These are phyloP conservation scores for Echinops telfairi DNA, from an alignment of 2,113 vertebrate genomes.

Conservation along the genomic window DNA sequence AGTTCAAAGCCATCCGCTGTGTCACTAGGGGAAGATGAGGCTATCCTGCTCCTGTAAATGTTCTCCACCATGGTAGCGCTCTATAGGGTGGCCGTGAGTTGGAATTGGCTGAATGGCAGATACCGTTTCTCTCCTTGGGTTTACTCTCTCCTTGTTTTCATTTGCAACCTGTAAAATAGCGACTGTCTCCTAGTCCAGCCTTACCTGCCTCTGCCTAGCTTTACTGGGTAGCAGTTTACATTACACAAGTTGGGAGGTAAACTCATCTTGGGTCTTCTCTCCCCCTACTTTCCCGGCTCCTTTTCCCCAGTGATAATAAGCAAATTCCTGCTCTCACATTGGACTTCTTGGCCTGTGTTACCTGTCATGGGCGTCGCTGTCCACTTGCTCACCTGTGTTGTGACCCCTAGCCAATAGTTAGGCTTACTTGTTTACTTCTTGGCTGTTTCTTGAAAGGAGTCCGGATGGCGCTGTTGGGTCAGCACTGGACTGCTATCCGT, in stretches of 20 bases:
- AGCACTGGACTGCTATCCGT: too few relatives aligned
- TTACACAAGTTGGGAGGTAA: background rate
- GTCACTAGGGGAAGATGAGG: too few relatives aligned
- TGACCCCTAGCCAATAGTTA: background rate
- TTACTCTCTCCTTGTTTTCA: background rate
- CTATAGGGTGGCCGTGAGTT: too few relatives aligned
- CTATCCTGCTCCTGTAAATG: too few relatives aligned
- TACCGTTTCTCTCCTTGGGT: background rate
- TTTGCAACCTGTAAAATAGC: background rate
- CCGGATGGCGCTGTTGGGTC: too few relatives aligned
- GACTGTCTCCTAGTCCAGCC: background rate
- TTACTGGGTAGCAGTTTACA: background rate
- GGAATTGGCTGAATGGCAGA: too few relatives aligned
- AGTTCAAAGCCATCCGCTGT: too few relatives aligned
- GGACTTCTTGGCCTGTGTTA: slow-evolving; percentile 7
- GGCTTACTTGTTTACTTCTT: background rate
- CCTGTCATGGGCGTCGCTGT: background rate
- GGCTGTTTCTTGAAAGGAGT: too few relatives aligned
- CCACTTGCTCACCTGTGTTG: background rate
- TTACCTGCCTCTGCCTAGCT: background rate
- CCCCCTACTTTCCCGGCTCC: background rate
- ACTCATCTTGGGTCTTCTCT: slow-evolving; percentile 6
- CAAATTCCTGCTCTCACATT: background rate
- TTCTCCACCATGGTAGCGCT: too few relatives aligned
- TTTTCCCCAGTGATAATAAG: background rate